Percentiles rank a stretch among this genome's conserved stretches.
Evolutionary conservation across 1,140 invertebrate species (phyloP).

Genomic region (Drosophila lowei): DNA sequence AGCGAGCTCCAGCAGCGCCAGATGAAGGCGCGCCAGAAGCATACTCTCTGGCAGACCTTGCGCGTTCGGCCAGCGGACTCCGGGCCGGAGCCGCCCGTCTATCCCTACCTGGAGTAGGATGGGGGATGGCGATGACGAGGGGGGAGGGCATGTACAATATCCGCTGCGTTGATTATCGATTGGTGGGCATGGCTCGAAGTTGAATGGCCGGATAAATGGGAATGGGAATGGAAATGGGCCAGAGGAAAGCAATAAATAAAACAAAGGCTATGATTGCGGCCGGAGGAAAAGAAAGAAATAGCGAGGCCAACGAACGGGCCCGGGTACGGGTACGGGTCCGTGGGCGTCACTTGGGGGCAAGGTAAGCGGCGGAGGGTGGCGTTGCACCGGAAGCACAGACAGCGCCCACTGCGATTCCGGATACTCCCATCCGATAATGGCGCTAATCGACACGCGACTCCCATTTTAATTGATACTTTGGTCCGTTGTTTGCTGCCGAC

Average conservation of each 20-base stretch:
- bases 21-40: conserved; percentile 4
- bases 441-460: conserved; percentile 71
- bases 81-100: conserved; percentile 41
- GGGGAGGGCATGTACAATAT: too few species aligned
- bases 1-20: conserved; percentile 40
- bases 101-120: conserved; percentile 63
- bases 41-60: conserved; percentile 59
- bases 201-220: conserved; percentile 34
- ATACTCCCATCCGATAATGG: conserved; percentile 53
- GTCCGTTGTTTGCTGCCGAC: conserved; percentile 15
- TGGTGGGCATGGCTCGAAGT: conserved; percentile 19
- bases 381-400: conserved; percentile 43
- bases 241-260: conserved; percentile 59
- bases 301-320: conserved; percentile 53
- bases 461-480: conserved; percentile 57
- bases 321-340: too few species aligned
- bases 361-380: not conserved
- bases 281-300: too few species aligned
- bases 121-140: too few species aligned
- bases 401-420: conserved; percentile 42
- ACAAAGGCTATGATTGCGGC: conserved; percentile 18
- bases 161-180: not conserved
- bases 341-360: conserved; percentile 2
- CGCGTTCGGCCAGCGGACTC: conserved; percentile 19
- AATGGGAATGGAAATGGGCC: not conserved